phyloP scores from a whole-genome alignment of 2,888 invertebrate genomes.

The Schizaphis graminum region DNA sequence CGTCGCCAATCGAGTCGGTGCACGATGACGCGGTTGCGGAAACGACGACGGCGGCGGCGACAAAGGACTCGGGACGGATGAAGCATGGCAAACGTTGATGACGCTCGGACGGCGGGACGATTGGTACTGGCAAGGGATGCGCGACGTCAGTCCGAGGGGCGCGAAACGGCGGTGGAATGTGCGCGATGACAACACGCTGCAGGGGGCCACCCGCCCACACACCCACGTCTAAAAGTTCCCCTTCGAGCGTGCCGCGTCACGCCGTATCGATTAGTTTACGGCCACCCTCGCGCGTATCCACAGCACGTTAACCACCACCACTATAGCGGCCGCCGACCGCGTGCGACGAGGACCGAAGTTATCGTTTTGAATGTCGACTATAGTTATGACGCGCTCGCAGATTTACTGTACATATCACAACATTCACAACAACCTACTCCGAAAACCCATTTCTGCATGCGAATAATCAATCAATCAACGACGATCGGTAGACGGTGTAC shows the following conservation, averaged over 20 bases:
- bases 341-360: not conserved
- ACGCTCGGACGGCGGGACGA: constrained; percentile 6
- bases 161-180: constrained; percentile 49
- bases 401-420: not conserved
- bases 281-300: constrained; percentile 18
- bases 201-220: constrained; percentile 14
- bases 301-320: not conserved
- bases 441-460: constrained; percentile 7
- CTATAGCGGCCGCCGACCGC: not conserved
- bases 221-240: not conserved
- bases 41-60: not conserved
- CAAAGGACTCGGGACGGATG: constrained; percentile 42
- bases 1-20: not conserved
- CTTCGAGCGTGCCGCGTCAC: constrained; percentile 1
- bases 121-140: constrained; percentile 38
- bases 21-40: not conserved
- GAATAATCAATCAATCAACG: constrained; percentile 16
- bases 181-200: not conserved
- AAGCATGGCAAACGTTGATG: not conserved
- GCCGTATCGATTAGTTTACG: constrained; percentile 39
- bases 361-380: not conserved
- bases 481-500: not conserved
- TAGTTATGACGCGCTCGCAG: not conserved
- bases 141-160: constrained; percentile 9
- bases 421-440: constrained; percentile 29